Conservation (phyloP, 2,113 vertebrate genomes). For the Brachypteracias leptosomus region DNA sequence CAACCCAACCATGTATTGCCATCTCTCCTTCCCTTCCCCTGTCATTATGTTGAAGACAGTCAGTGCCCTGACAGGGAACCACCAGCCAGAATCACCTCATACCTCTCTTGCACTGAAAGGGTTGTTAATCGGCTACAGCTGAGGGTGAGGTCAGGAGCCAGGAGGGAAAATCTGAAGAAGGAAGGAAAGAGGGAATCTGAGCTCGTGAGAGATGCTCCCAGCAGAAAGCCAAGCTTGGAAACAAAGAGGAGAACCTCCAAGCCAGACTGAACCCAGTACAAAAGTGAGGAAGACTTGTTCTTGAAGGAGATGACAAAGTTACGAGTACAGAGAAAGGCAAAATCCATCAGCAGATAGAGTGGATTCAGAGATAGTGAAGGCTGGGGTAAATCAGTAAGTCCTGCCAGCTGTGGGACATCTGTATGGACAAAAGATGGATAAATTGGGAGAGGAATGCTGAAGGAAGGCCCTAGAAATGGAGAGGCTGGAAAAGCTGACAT, state of each 20-base stretch:
- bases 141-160: not conserved
- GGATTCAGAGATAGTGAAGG: not conserved
- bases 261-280: not conserved
- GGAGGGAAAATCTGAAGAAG: not conserved
- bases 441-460: not conserved
- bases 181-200: not conserved
- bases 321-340: not conserved
- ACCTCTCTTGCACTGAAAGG: accelerated
- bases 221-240: not conserved
- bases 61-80: not conserved
- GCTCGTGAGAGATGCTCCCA: not conserved
- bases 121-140: not conserved
- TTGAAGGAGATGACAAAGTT: not conserved
- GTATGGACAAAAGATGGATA: not conserved
- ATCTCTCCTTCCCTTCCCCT: not conserved
- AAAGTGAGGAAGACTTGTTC: not conserved
- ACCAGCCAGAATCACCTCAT: not conserved
- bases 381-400: not conserved
- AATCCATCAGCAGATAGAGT: not conserved
- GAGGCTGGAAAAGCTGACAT: not conserved
- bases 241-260: not conserved
- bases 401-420: not conserved
- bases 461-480: not conserved
- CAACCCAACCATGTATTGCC: not conserved
- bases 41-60: not conserved